Base-by-base conservation (phyloP, 1,140 invertebrate genomes). In the Polypedilum pembai region DNA sequence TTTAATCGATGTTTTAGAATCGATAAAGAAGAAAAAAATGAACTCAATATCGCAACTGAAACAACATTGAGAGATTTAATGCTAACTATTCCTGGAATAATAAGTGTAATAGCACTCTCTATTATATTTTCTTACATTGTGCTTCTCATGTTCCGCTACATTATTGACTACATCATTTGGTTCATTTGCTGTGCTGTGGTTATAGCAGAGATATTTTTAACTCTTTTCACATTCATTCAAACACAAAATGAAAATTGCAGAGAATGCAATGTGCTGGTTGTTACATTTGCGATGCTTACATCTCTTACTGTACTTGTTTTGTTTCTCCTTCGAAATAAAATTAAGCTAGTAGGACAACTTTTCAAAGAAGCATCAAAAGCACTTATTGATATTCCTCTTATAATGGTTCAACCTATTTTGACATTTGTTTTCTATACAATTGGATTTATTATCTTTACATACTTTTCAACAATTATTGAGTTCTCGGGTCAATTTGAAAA, bases 321-420 rank as follows among this genome's bases (percentile, higher is more conserved):
- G 5, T 78, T 92, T 21, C 87, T 89, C 0, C 87, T 93, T 88
- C 84, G 91, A 77, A 91, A 90, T 78, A 83, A 91, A 74, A 89
- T 93, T 73, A 81, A 84, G 40, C 81, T 92, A 73, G 90, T 92
- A 0, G 86, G 90, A 40, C 85, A 87, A 63, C 82, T 92, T 41
- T 93, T 93, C 79, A 85, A 86, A 75, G 91, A 94, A 83, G 89
- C 91, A 20, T 91, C 90, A 72, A 90, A 90, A 81, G 91, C 90
- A 8, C 82, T 93, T 12, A 82, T 82, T 21, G 80, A 85, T 5
- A 91, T 93, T 86, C 92, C 92, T 3, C 79, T 87, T 3, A 80
- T 94, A n/a, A 81, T 93, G 15, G 77, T 92, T 15, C 89, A 92
- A 82, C 92, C 92, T 10, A 75, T 93, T 74, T 85, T 88, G 89